phyloP scores from a whole-genome alignment of 2,797 vertebrate genomes.

The Furcifer pardalis region DNA sequence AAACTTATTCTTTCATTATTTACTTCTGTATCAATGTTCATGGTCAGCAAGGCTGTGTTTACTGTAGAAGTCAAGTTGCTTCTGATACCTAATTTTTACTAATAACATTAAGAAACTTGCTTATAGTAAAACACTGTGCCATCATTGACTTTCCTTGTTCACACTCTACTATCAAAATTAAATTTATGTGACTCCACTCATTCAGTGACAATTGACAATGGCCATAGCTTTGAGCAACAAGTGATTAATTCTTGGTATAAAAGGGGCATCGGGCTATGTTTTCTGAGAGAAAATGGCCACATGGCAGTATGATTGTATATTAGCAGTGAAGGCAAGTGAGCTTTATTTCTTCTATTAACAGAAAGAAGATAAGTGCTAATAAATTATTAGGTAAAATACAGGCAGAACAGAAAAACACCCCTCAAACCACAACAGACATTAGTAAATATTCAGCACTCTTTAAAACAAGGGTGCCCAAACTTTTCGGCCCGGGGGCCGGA shows the following conservation, averaged over 20 bases:
- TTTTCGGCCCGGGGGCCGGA: no score
- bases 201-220: constrained; percentile 45
- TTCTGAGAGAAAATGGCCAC: constrained; percentile 27
- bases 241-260: constrained; percentile 52
- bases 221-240: constrained; percentile 43
- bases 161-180: constrained; percentile 38
- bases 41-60: constrained; percentile 40
- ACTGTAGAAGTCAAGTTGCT: constrained; percentile 34
- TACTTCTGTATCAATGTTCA: constrained; percentile 29
- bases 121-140: constrained; percentile 31
- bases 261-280: constrained; percentile 41
- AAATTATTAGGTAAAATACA: neutral
- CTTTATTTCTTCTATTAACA: neutral
- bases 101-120: constrained; percentile 47
- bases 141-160: constrained; percentile 40
- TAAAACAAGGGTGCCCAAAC: no score
- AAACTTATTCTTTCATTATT: neutral
- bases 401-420: neutral
- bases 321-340: constrained; percentile 15
- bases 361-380: neutral
- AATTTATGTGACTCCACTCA: constrained; percentile 35
- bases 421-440: neutral
- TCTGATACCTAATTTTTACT: constrained; percentile 35
- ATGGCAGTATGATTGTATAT: constrained; percentile 12
- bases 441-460: neutral